A percentile compares a stretch with the other conserved stretches of the same genome.
Evolutionary conservation across 2,888 invertebrate species (phyloP).

Genomic region (Epinotia brunnichana): DNA sequence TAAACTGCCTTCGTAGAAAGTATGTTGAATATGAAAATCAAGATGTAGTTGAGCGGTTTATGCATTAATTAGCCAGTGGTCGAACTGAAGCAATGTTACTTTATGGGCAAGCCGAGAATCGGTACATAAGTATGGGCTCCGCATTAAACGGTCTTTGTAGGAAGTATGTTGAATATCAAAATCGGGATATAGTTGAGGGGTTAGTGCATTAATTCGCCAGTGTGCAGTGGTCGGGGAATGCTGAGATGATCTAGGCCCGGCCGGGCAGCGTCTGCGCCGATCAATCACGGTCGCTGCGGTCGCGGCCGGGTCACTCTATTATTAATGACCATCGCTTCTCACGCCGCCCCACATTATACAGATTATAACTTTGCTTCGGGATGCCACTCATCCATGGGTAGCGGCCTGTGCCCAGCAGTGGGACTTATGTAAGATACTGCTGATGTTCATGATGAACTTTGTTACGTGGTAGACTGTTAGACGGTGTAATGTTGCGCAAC

Average conservation of each 20-base stretch:
- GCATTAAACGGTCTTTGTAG: too few relatives aligned
- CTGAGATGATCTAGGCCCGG: slow-evolving; percentile 30
- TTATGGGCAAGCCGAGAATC: not conserved
- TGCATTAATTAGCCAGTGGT: too few relatives aligned
- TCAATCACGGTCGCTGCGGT: slow-evolving; percentile 57
- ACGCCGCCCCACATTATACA: slow-evolving; percentile 45
- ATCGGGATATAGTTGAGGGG: not conserved
- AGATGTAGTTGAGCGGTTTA: too few relatives aligned
- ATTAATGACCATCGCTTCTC: slow-evolving; percentile 49
- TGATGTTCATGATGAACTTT: too few relatives aligned
- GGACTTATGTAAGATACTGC: not conserved
- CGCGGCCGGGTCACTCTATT: slow-evolving; percentile 48
- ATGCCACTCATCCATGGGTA: too few relatives aligned
- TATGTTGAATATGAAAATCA: too few relatives aligned
- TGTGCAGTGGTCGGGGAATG: slow-evolving; percentile 15
- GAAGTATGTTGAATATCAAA: too few relatives aligned
- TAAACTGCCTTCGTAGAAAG: too few relatives aligned
- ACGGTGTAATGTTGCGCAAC: too few relatives aligned
- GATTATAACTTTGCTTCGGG: slow-evolving; percentile 9
- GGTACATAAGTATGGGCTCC: too few relatives aligned
- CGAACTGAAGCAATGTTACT: not conserved
- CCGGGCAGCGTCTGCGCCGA: slow-evolving; percentile 49
- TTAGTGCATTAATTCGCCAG: slow-evolving; percentile 7
- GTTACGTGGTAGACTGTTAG: too few relatives aligned
- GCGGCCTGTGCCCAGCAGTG: not conserved